phyloP scores from a whole-genome alignment of 2,888 invertebrate genomes.

The Leptinotarsa tumamoca region DNA sequence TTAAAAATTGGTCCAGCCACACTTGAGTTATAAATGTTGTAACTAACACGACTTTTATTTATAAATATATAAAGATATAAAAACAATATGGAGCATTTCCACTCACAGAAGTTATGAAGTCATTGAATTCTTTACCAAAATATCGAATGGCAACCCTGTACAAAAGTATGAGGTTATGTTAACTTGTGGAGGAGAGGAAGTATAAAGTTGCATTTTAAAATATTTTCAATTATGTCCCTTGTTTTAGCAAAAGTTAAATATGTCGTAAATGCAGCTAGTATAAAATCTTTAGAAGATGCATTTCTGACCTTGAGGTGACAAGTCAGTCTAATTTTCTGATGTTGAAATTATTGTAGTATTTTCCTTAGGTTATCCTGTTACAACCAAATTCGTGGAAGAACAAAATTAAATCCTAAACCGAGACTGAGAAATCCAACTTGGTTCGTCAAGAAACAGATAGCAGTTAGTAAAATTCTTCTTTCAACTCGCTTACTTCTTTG shows the following conservation, averaged over 20 bases:
- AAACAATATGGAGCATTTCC: too few relatives aligned
- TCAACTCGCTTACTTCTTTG: too few relatives aligned
- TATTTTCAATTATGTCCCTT: conserved; percentile 21
- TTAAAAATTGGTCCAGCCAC: too few relatives aligned
- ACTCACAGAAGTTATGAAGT: too few relatives aligned
- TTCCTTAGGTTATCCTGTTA: conserved; percentile 48
- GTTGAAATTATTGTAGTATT: conserved; percentile 13
- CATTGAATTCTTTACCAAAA: too few relatives aligned
- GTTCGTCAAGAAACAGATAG: conserved; percentile 76
- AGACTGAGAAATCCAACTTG: conserved; percentile 79
- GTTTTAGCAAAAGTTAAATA: conserved; percentile 27
- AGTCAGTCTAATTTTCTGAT: conserved; percentile 19
- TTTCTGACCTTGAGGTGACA: conserved; percentile 53
- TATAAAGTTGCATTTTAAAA: too few relatives aligned
- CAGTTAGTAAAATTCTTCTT: conserved; percentile 67
- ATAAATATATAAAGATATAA: too few relatives aligned
- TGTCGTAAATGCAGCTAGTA: conserved; percentile 20
- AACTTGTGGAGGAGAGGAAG: too few relatives aligned
- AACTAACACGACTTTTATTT: too few relatives aligned
- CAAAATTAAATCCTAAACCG: conserved; percentile 67
- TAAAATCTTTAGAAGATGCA: conserved; percentile 54
- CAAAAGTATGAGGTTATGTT: too few relatives aligned
- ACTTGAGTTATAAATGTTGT: too few relatives aligned
- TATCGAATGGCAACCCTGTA: too few relatives aligned
- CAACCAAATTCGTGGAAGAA: conserved; percentile 60